Evolutionary conservation across 2,888 invertebrate genomes (phyloP).

Genomic region (Lithophane semibrunnea): DNA sequence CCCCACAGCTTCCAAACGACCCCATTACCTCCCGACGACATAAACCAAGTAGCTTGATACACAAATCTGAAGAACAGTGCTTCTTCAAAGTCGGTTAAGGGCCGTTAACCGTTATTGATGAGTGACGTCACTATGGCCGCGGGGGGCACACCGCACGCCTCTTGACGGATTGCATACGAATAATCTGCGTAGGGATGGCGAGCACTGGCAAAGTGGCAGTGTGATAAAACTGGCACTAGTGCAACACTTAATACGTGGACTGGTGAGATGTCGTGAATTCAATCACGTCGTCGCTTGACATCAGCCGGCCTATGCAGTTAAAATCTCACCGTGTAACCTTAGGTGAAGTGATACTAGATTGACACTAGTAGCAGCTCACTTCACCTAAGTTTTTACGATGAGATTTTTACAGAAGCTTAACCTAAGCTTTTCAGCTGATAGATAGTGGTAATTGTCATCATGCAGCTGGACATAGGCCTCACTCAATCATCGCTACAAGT

Average conservation of each 20-base stretch:
- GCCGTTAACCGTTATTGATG: slow-evolving; percentile 57
- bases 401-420: no score
- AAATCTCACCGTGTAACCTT: not conserved
- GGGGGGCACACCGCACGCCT: slow-evolving; percentile 27
- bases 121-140: slow-evolving; percentile 42
- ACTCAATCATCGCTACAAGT: not conserved
- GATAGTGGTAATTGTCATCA: no score
- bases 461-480: not conserved
- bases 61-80: slow-evolving; percentile 41
- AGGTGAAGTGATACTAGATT: no score
- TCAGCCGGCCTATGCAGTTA: not conserved
- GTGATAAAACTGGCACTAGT: not conserved
- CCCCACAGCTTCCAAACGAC: slow-evolving; percentile 7
- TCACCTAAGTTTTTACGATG: not conserved
- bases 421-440: no score
- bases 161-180: slow-evolving; percentile 53
- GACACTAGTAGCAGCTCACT: not conserved
- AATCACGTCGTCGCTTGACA: not conserved
- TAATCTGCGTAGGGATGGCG: slow-evolving; percentile 39
- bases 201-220: not conserved
- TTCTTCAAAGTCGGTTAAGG: slow-evolving; percentile 62
- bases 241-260: not conserved
- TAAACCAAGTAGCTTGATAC: slow-evolving; percentile 34
- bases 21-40: slow-evolving; percentile 7
- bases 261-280: not conserved